Evolutionary conservation across 1,140 invertebrate species (phyloP), one percentile per base, ranked within the genome.

Genomic region (Thalassaphorura encarpata): DNA sequence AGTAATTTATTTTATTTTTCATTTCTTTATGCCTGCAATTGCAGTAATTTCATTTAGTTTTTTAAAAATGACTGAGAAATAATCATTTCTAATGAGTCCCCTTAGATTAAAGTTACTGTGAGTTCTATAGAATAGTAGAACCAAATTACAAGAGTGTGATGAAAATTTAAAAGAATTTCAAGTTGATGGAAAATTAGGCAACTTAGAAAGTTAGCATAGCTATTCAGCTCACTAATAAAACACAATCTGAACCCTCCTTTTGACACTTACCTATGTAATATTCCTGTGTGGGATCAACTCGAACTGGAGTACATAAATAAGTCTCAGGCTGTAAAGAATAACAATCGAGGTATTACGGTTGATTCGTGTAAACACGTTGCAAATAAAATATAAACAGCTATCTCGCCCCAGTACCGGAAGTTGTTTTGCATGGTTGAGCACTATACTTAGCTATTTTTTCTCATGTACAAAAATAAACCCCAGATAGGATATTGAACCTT

Each of bases 271-370:
- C 79, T 56, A 91, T 83, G 66, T 84, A 89, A 69, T 87, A 85
- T 54, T 76, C 78, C 58, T 79, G 78, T 16, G 76, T 71, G 31
- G 73, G 73, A 65, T 87, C 80, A 36, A 90, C 75, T 72, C 82
- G 83, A 18, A 89, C 79, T 15, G 88, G 83, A 31, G 87, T 89
- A 68, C 88, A 91, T 27, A 91, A 72, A 69, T 91, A 91, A 19
- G 86, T 73, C 72, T 91, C 89, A 54, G 83, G 81, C 86, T 89
- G 69, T 60, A 56, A 48, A 15, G 21, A 23, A 56, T 15, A 13
- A 26, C 8, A 26, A 11, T 19, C 6, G 13, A 49, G 26, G 18
- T 8, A 47, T 52, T 26, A 8, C n/a, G 36, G 16, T 19, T 55
- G 21, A 24, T 43, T 19, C n/a, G 29, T 5, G 6, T 21, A 19